phyloP scores from a whole-genome alignment of 2,888 invertebrate genomes.

The Oeneis ivallda region DNA sequence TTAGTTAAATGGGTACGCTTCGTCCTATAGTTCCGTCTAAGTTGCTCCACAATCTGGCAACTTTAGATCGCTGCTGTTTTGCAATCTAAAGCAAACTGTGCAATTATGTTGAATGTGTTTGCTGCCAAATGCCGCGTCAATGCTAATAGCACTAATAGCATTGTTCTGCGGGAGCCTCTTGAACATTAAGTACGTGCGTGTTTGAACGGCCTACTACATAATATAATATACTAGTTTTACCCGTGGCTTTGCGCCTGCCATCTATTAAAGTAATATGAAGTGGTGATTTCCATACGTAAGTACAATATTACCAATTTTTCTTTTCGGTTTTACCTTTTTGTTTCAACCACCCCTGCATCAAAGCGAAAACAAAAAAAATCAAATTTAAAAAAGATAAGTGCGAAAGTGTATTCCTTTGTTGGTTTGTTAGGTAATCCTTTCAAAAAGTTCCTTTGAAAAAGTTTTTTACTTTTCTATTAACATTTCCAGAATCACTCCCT shows the following conservation, averaged over 20 bases:
- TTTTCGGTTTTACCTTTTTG: too few species aligned
- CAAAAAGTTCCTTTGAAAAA: too few species aligned
- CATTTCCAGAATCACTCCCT: slow-evolving; percentile 24
- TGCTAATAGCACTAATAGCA: slow-evolving; percentile 41
- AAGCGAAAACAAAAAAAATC: too few species aligned
- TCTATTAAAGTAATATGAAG: too few species aligned
- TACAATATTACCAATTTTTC: too few species aligned
- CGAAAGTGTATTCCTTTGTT: too few species aligned
- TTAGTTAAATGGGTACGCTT: slow-evolving; percentile 78
- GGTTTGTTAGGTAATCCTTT: too few species aligned
- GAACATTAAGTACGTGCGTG: neutral
- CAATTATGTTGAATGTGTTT: slow-evolving; percentile 48
- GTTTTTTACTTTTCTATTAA: neutral
- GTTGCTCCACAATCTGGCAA: slow-evolving; percentile 72
- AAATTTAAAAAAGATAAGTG: too few species aligned
- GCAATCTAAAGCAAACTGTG: slow-evolving; percentile 61
- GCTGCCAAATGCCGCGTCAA: slow-evolving; percentile 61
- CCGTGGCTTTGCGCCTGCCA: too few species aligned
- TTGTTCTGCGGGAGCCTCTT: neutral
- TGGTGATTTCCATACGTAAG: too few species aligned
- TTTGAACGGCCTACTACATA: neutral
- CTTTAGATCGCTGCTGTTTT: slow-evolving; percentile 70
- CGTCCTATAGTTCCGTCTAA: slow-evolving; percentile 66
- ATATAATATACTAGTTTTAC: too few species aligned
- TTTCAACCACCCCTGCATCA: too few species aligned